phyloP scores from a whole-genome alignment of 64 coral and sea anemone species.

The Montipora capricornis region DNA sequence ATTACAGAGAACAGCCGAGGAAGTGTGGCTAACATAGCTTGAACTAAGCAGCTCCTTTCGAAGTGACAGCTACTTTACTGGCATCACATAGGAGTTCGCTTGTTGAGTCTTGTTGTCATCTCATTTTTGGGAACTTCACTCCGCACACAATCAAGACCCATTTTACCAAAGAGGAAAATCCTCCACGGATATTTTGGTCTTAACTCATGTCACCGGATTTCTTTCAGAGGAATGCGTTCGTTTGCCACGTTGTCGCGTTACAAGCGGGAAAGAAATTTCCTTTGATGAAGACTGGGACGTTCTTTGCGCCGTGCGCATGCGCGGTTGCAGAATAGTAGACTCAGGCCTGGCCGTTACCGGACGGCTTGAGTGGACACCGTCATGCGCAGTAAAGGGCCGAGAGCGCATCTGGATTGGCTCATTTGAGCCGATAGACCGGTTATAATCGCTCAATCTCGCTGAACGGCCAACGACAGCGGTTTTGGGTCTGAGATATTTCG shows the following conservation, averaged over 20 bases:
- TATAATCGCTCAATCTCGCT: background rate
- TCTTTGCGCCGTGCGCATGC: background rate
- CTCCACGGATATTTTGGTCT: no score
- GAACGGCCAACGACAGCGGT: background rate
- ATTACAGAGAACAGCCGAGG: no score
- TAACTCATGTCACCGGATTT: no score
- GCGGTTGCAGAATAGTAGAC: background rate
- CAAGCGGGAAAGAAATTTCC: background rate
- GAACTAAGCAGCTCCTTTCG: no score
- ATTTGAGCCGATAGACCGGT: background rate
- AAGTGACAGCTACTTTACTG: no score
- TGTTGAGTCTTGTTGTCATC: no score
- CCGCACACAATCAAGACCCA: no score
- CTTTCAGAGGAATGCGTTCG: no score
- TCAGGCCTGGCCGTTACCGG: background rate
- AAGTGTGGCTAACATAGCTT: no score
- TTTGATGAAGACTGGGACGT: background rate
- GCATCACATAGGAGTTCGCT: no score
- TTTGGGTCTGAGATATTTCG: background rate
- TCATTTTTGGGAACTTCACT: no score
- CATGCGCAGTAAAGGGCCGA: constrained; percentile 4
- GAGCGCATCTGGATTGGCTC: background rate
- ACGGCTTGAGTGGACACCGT: background rate
- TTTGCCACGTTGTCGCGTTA: background rate
- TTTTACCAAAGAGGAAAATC: no score